Conservation (phyloP, 1,140 invertebrate genomes). For the Pantala flavescens region DNA sequence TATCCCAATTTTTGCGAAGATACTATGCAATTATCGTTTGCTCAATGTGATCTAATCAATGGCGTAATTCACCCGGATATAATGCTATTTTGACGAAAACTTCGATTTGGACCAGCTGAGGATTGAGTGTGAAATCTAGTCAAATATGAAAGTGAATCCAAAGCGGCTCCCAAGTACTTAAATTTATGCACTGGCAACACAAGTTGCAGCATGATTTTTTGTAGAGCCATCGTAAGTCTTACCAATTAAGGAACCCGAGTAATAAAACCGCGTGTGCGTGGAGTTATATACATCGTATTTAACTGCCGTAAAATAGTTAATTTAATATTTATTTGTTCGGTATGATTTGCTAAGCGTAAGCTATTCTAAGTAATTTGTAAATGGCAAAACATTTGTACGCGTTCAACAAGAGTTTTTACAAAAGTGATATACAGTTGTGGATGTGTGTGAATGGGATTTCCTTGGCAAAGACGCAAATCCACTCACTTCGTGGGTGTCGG, state of each 20-base stretch:
- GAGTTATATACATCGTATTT: background rate
- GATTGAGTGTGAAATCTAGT: constrained; percentile 2
- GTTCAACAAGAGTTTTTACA: constrained; percentile 7
- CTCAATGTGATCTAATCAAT: too few relatives aligned
- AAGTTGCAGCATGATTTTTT: background rate
- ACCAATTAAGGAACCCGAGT: too few relatives aligned
- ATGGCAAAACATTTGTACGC: background rate
- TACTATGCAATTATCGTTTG: too few relatives aligned
- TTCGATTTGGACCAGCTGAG: background rate
- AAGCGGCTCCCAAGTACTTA: background rate
- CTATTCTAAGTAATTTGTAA: background rate
- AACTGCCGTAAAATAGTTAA: background rate
- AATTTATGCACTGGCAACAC: background rate
- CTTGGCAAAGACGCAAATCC: background rate
- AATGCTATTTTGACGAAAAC: background rate
- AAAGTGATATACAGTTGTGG: background rate
- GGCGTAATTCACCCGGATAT: too few relatives aligned
- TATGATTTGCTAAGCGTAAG: constrained; percentile 9
- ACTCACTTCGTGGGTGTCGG: too few relatives aligned
- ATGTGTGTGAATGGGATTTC: background rate
- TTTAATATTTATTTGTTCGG: background rate
- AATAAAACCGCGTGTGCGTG: too few relatives aligned
- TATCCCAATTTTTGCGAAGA: too few relatives aligned
- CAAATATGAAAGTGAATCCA: background rate
- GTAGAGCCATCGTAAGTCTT: too few relatives aligned